A percentile compares a stretch with the other conserved stretches of the same genome.
These are phyloP conservation scores for Panagrolaimus sp. DNA, from an alignment of 1,140 invertebrate genomes.

Conservation along the genomic window DNA sequence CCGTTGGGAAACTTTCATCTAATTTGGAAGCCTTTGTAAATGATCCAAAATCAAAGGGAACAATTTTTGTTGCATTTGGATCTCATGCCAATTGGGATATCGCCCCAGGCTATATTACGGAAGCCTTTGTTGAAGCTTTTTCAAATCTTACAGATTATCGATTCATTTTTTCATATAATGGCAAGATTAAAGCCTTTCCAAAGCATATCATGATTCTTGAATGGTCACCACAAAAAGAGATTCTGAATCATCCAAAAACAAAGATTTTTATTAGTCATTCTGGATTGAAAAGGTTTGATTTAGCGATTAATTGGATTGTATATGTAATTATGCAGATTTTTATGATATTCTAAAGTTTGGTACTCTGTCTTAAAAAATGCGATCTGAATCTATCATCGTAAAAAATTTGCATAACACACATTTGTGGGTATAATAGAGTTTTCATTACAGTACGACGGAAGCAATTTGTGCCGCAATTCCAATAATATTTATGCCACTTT, in stretches of 20 bases:
- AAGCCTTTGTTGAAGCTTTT: conserved; percentile 32
- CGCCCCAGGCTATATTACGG: conserved; percentile 33
- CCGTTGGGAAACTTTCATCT: not conserved
- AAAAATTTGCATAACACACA: too few relatives aligned
- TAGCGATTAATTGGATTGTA: not conserved
- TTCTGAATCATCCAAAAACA: conserved; percentile 37
- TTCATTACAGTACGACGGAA: conserved; percentile 2
- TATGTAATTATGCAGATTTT: too few relatives aligned
- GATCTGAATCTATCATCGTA: too few relatives aligned
- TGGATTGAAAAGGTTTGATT: conserved; percentile 38
- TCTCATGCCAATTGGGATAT: conserved; percentile 39
- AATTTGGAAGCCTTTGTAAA: conserved; percentile 2
- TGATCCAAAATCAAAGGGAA: conserved; percentile 22
- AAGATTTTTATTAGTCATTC: conserved; percentile 37
- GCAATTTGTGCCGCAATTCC: conserved; percentile 14
- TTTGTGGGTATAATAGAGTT: too few relatives aligned
- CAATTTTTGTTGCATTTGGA: conserved; percentile 47
- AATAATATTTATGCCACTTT: conserved; percentile 11
- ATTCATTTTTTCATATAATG: conserved; percentile 44
- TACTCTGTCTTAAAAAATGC: too few relatives aligned
- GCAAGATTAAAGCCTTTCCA: conserved; percentile 21
- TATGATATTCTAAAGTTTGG: too few relatives aligned
- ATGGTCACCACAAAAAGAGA: conserved; percentile 44
- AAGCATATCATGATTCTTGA: conserved; percentile 30
- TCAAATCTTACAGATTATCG: conserved; percentile 35